Conservation (phyloP, 2,113 vertebrate genomes). For the Sisor rabdophorus region DNA sequence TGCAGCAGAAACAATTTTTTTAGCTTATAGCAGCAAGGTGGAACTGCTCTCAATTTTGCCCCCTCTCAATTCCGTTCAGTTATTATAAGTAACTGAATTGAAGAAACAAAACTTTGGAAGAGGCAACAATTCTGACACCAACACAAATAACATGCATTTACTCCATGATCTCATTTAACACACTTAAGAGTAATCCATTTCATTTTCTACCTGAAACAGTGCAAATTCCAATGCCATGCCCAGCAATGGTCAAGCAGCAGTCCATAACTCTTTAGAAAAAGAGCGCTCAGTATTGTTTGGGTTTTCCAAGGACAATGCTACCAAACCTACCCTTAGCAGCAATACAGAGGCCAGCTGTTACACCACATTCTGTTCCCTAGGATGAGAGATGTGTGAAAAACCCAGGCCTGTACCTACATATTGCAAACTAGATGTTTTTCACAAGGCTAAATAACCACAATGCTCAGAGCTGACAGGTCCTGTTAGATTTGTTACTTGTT, state of each 20-base stretch:
- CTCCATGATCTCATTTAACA: slow-evolving; percentile 20
- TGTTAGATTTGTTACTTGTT: neutral
- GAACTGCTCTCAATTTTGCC: neutral
- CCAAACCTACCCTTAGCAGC: slow-evolving; percentile 20
- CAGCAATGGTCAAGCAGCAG: slow-evolving; percentile 32
- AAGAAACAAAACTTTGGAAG: slow-evolving; percentile 1
- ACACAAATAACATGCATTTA: slow-evolving; percentile 6
- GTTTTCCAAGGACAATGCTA: slow-evolving; percentile 33
- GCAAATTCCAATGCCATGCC: slow-evolving; percentile 20
- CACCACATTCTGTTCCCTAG: slow-evolving; percentile 33
- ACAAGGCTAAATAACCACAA: slow-evolving; percentile 9
- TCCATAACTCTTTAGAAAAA: slow-evolving; percentile 35
- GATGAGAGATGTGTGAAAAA: slow-evolving; percentile 15
- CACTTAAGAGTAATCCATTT: slow-evolving; percentile 24
- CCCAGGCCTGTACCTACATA: neutral
- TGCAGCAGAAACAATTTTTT: neutral
- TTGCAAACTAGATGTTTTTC: neutral
- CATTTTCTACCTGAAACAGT: slow-evolving; percentile 5
- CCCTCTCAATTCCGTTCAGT: neutral
- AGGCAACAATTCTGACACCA: slow-evolving; percentile 1
- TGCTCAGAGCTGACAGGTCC: neutral
- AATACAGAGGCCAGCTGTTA: slow-evolving; percentile 26
- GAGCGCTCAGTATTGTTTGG: slow-evolving; percentile 29
- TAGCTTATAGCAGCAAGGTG: slow-evolving; percentile 7
- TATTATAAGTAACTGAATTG: neutral